Base-by-base conservation (phyloP, 2,888 invertebrate species). In the Andrena minutula region DNA sequence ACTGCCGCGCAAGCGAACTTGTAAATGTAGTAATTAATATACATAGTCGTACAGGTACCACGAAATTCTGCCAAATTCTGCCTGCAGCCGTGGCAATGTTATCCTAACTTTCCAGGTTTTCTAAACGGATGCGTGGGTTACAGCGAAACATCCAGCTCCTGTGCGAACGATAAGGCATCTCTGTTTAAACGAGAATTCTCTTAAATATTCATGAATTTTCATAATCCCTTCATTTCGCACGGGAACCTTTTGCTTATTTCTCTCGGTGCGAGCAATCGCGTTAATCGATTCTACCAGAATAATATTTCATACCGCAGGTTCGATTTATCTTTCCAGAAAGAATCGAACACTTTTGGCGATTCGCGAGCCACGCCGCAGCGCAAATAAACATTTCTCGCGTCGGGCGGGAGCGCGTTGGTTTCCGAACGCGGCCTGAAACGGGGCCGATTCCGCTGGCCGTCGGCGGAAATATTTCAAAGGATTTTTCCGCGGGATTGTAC, bases 11-110 rank as follows among this genome's bases (percentile, higher is more conserved):
- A 61, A 30, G 71, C 23, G 61, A 82, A 81, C 83, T 83, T 81
- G 83, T 58, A 77, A 83, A 82, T 82, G 76, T 58, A 64, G 70
- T 71, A 82, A 83, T 83, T 83, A 83, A 83, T 83, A 82, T 83
- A 83, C 77, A 82, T 77, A 68, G 61, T 51, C 65, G 58, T 56
- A 49, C 28, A 10, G 12, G 23, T 20, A 23, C 64, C 23, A 53
- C 20, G 70, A 66, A 77, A 83, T 77, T 82, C 66, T 51, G 69
- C 32, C 70, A 47, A 76, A 83, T 83, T 73, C 60, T 64, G 20
- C 53, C 35, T 23, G 65, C 68, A 10, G n/a, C 61, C 61, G 65
- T 2, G 70, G 28, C 56, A 49, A 30, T 30, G 71, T 72, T 56
- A 75, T 73, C 60, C 65, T 69, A 81, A 81, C 81, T 75, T 74